phyloP scores from a whole-genome alignment of 1,140 invertebrate genomes.

The Trichogramma pretiosum region DNA sequence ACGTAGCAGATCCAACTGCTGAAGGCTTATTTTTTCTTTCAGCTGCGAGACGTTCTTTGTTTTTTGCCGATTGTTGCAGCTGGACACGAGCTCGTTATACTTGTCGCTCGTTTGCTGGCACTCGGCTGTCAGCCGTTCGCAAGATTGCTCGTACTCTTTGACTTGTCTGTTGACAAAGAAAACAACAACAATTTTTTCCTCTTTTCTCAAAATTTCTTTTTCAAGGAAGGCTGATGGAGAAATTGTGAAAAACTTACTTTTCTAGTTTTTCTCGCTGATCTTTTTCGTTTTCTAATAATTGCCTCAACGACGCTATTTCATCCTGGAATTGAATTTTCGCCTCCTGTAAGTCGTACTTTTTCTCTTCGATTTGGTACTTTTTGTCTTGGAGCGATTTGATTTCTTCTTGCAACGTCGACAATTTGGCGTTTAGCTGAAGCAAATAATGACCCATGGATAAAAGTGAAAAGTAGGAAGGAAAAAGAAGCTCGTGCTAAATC shows the following conservation, averaged over 20 bases:
- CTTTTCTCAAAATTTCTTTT: too few species aligned
- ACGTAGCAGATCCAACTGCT: conserved; percentile 27
- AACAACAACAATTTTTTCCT: conserved; percentile 2
- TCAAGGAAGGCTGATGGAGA: background rate
- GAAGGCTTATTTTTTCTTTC: conserved; percentile 49
- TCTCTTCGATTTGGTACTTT: conserved; percentile 19
- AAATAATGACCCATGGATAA: conserved; percentile 6
- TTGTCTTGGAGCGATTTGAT: conserved; percentile 22
- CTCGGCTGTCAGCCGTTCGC: conserved; percentile 35
- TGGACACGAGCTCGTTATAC: conserved; percentile 54
- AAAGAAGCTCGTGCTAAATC: too few species aligned
- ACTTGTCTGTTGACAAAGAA: conserved; percentile 27
- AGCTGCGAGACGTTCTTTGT: conserved; percentile 56
- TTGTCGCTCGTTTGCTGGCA: conserved; percentile 49
- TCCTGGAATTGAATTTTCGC: conserved; percentile 22
- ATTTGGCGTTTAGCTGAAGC: conserved; percentile 26
- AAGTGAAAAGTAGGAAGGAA: too few species aligned
- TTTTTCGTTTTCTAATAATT: conserved; percentile 30
- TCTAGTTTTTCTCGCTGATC: conserved; percentile 22
- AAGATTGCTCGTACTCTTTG: conserved; percentile 22
- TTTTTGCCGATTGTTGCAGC: conserved; percentile 61
- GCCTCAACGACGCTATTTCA: conserved; percentile 17
- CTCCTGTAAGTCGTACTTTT: conserved; percentile 19
- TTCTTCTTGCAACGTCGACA: conserved; percentile 22
- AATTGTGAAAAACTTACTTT: conserved; percentile 21